Conservation (phyloP, 2,113 vertebrate species). For the Leptodactylus fuscus region DNA sequence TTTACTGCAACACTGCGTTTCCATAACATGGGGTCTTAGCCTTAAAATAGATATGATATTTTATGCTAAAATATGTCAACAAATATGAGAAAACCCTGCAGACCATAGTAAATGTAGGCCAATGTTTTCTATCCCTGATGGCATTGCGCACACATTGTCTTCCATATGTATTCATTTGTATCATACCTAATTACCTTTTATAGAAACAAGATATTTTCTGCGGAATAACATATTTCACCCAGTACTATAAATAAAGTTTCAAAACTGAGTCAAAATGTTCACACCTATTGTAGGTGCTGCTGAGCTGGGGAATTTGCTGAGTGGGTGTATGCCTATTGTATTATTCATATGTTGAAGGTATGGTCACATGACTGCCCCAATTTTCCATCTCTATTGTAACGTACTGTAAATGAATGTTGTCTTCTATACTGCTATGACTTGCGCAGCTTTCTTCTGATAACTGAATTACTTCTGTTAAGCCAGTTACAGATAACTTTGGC, state of each 20-base stretch:
- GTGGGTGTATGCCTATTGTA: not conserved
- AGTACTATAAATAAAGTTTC: not conserved
- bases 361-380: not conserved
- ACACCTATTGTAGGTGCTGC: not conserved
- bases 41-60: too few relatives aligned
- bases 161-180: too few relatives aligned
- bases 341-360: not conserved
- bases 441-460: not conserved
- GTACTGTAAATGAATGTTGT: not conserved
- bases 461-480: slow-evolving; percentile 20
- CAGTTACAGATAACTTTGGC: not conserved
- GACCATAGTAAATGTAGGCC: too few relatives aligned
- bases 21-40: too few relatives aligned
- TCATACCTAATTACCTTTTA: not conserved
- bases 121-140: too few relatives aligned
- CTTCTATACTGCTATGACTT: not conserved
- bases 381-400: not conserved
- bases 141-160: too few relatives aligned
- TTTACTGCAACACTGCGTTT: too few relatives aligned
- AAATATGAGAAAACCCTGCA: too few relatives aligned
- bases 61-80: too few relatives aligned
- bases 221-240: not conserved
- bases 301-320: not conserved
- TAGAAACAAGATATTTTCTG: not conserved
- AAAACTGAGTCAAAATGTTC: not conserved